Evolutionary conservation across 2,888 invertebrate species (phyloP).

Genomic region (Megalurothrips usitatus): DNA sequence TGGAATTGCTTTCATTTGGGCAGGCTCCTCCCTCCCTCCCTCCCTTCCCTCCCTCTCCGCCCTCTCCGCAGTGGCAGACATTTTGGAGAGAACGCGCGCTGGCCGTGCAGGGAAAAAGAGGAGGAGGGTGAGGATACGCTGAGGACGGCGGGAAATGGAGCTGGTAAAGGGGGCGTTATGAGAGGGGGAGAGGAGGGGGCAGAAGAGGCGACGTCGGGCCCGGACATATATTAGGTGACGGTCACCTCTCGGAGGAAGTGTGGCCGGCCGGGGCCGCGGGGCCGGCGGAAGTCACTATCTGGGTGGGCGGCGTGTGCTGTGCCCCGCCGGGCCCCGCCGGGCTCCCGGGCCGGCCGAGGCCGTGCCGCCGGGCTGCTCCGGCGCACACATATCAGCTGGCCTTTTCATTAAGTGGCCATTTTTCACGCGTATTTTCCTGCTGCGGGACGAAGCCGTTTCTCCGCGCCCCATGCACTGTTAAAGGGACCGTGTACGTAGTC

Average conservation of each 20-base stretch:
- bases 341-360: no score
- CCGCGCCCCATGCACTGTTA: no score
- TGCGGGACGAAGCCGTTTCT: no score
- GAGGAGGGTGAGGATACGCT: background rate
- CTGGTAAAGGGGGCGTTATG: background rate
- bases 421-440: no score
- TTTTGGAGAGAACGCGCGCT: background rate
- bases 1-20: slow-evolving; percentile 17
- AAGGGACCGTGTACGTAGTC: background rate
- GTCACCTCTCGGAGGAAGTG: background rate
- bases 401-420: no score
- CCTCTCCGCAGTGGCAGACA: no score
- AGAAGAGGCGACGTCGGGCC: background rate
- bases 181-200: background rate
- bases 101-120: background rate
- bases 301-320: no score
- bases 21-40: background rate
- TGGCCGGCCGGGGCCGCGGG: background rate
- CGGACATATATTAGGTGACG: background rate
- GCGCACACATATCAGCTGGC: no score
- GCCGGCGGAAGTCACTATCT: background rate
- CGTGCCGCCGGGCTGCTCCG: no score
- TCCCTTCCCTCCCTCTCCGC: no score
- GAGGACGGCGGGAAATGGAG: background rate
- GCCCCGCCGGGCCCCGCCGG: no score